Percentiles rank a stretch among this genome's conserved stretches.
Evolutionary conservation across 2,888 invertebrate genomes (phyloP).

Genomic region (Lagria hirta): DNA sequence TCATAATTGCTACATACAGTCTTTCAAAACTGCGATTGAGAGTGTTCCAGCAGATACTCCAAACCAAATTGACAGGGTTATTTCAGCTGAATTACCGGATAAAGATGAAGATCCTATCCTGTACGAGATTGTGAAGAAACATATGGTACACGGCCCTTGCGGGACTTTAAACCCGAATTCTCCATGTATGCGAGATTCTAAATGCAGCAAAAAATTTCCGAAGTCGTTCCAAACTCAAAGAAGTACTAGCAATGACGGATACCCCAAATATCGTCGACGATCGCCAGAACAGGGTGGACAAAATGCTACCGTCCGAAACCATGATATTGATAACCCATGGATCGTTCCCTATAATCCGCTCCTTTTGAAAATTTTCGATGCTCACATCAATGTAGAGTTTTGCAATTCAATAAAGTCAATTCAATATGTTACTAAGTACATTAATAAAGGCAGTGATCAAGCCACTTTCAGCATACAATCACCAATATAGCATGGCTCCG

Average conservation of each 20-base stretch:
- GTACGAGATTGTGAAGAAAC: constrained; percentile 16
- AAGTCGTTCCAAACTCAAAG: background rate
- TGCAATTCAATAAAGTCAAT: constrained; percentile 1
- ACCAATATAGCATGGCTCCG: too few species aligned
- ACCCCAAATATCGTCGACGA: constrained; percentile 1
- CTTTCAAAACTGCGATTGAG: too few species aligned
- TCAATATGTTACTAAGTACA: constrained; percentile 1
- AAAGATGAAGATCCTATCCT: constrained; percentile 1
- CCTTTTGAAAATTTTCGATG: constrained; percentile 14
- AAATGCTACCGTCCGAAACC: constrained; percentile 13
- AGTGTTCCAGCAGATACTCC: too few species aligned
- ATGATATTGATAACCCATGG: constrained; percentile 23
- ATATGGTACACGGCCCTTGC: constrained; percentile 26
- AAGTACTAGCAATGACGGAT: background rate
- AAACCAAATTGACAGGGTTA: background rate
- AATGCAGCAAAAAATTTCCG: constrained; percentile 17
- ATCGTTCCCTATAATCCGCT: constrained; percentile 22
- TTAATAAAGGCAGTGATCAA: constrained; percentile 3
- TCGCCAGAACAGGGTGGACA: too few species aligned
- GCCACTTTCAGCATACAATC: background rate
- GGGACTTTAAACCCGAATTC: constrained; percentile 15
- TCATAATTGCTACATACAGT: too few species aligned
- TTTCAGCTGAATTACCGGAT: background rate
- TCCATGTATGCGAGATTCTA: constrained; percentile 18
- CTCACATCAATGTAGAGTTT: constrained; percentile 24